A percentile compares a stretch with the other conserved stretches of the same genome.
Evolutionary conservation across 2,113 vertebrate species (phyloP).

Genomic region (Etheostoma cragini): DNA sequence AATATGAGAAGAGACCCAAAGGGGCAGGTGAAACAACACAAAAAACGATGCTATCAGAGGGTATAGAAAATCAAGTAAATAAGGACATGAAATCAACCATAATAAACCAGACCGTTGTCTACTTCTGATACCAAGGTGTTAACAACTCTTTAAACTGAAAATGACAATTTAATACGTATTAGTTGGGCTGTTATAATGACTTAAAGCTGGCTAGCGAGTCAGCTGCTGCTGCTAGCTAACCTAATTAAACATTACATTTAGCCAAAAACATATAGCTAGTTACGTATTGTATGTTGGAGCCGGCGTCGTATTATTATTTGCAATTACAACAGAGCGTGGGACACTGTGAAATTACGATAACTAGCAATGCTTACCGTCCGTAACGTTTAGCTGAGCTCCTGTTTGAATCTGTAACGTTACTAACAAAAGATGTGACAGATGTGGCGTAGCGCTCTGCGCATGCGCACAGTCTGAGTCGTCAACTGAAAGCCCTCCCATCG

Average conservation of each 20-base stretch:
- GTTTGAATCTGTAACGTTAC: conserved; percentile 1
- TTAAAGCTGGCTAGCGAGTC: conserved; percentile 17
- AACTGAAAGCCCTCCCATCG: background rate
- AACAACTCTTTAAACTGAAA: background rate
- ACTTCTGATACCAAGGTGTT: background rate
- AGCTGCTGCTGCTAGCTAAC: conserved; percentile 33
- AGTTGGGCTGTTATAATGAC: background rate
- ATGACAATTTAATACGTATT: background rate
- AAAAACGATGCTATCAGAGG: background rate
- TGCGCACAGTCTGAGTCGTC: conserved; percentile 33
- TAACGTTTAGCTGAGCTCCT: background rate
- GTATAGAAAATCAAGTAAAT: background rate
- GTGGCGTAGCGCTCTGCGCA: conserved; percentile 38
- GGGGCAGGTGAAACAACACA: background rate
- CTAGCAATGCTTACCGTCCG: conserved; percentile 29
- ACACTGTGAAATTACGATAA: background rate
- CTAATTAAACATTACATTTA: background rate
- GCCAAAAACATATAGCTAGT: background rate
- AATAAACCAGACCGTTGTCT: background rate
- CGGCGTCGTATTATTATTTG: background rate
- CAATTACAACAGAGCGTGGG: background rate
- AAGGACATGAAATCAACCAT: background rate
- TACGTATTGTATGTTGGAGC: background rate
- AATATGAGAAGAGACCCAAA: background rate
- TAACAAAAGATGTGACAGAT: conserved; percentile 46